Base-by-base conservation (phyloP, 2,888 invertebrate genomes). In the Tolmerus cingulatus region DNA sequence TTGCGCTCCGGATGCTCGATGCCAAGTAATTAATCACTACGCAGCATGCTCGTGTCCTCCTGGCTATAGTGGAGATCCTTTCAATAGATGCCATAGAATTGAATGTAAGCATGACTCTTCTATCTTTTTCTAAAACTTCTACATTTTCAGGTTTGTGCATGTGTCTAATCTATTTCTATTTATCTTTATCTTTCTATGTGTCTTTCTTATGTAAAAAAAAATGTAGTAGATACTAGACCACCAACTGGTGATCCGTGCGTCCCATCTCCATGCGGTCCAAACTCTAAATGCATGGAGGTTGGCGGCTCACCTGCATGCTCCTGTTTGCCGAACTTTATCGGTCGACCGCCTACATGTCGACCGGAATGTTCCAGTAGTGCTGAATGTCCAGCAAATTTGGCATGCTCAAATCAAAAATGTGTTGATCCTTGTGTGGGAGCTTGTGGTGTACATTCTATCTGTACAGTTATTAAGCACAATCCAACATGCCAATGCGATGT, bases 11-110 rank as follows among this genome's bases (percentile, higher is more conserved):
- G 96, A 97, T 90, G 96, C 97, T 46, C 95, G 96, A 89, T 97
- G 97, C 91, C 95, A 96, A 93, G 96, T 97, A 81, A 95, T 97
- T 86, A 97, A 97, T 90, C 97, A 97, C 91, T 96, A 96, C 91
- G 97, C 97, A 51, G 96, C 97, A 90, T 97, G 97, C 92, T 96
- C 95, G 91, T 97, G 97, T 91, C 94, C 96, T 87, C 93, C 94
- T 89, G 96, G 96, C 89, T 96, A 94, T 91, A 95, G 95, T 57
- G 97, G 97, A 87, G 96, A 97, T 95, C 97, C 97, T 76, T 96
- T 96, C 91, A 94, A 94, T 88, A 93, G 94, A 91, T 97, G 96
- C 92, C 92, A 92, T 89, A 94, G 93, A 90, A 94, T 95, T 93
- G 93, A 94, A 93, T 93, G 96, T 96, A 94, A 94, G 94, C 91